Percentiles rank a stretch among this genome's conserved stretches.
Evolutionary conservation across 2,888 invertebrate genomes (phyloP).

Genomic region (Perizoma affinitatum): DNA sequence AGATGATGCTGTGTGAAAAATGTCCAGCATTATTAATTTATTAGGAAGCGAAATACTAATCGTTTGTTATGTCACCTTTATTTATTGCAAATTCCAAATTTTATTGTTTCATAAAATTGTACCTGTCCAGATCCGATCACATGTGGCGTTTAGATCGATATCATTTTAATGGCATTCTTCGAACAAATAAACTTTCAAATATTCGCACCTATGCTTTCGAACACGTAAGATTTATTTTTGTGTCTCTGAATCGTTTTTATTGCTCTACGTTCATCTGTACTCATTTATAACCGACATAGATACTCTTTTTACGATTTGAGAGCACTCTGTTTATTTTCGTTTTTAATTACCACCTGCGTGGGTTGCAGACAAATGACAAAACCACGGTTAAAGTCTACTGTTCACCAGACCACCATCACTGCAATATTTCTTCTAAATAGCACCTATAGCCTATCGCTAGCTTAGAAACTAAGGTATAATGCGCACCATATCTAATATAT

Average conservation of each 20-base stretch:
- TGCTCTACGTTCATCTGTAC: constrained; percentile 79
- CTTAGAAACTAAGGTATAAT: not conserved
- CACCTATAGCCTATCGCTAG: not conserved
- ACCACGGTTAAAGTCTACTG: constrained; percentile 46
- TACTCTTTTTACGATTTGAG: constrained; percentile 81
- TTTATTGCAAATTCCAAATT: constrained; percentile 69
- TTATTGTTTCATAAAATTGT: constrained; percentile 64
- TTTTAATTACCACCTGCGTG: constrained; percentile 83
- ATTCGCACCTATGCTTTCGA: constrained; percentile 71
- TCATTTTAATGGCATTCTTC: constrained; percentile 69
- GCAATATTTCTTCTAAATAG: not conserved
- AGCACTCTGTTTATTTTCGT: constrained; percentile 83
- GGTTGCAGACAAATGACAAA: constrained; percentile 76
- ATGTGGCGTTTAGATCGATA: constrained; percentile 63
- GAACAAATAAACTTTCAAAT: constrained; percentile 55
- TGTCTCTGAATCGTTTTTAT: constrained; percentile 81
- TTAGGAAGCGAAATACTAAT: constrained; percentile 18
- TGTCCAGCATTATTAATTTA: too few relatives aligned
- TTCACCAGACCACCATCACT: constrained; percentile 9
- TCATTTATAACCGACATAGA: constrained; percentile 82
- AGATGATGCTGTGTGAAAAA: too few relatives aligned
- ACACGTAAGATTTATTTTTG: constrained; percentile 80
- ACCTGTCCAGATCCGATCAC: constrained; percentile 57
- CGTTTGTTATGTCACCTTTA: constrained; percentile 64
- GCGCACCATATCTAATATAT: too few relatives aligned